Evolutionary conservation across 2,797 vertebrate genomes (phyloP), one percentile per base, ranked within the genome.

Genomic region (Pseudomugil gertrudae): DNA sequence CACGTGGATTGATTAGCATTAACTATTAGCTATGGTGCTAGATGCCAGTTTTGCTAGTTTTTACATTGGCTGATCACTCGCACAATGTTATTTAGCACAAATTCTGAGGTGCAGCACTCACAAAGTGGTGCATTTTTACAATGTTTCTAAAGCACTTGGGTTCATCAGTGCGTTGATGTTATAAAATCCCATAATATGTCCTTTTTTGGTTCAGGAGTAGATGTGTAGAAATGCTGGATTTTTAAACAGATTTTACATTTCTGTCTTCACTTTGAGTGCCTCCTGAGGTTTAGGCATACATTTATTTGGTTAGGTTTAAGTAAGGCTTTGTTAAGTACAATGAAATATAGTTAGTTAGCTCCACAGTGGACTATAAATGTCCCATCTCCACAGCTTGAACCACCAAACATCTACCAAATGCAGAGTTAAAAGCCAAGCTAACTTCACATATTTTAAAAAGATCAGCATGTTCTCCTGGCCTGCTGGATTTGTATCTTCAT

Each of bases 401-500:
- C 14, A 43, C 8, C 19, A 43, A 38, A 15, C 24, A 13, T 8
- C 24, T 5, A 47, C 7, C n/a, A 23, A 21, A 24, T 48, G 45
- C 26, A 51, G 40, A 43, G 51, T 19, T 36, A 38, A 29, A 4
- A 10, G 11, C 5, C 27, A 50, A 17, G 27, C n/a, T 17, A 0
- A 54, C 40, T 64, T 55, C 19, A 57, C 64, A 38, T 66, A 51
- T 66, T 57, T 51, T 17, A 24, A 11, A 50, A 14, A 51, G 45
- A 47, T 27, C 47, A 66, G 14, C 4, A 5, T 57, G 36, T 47
- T 43, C 11, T 68, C 32, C 36, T 33, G 26, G 7, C 17, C 26
- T 24, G 14, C 14, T 30, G 35, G 14, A 15, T 27, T 45, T 27
- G 33, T 23, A 38, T 60, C 36, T 24, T 11, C 26, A 33, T 33